These are phyloP conservation scores for Sandelia bainsii DNA, from an alignment of 2,797 vertebrate species.

Conservation along the genomic window DNA sequence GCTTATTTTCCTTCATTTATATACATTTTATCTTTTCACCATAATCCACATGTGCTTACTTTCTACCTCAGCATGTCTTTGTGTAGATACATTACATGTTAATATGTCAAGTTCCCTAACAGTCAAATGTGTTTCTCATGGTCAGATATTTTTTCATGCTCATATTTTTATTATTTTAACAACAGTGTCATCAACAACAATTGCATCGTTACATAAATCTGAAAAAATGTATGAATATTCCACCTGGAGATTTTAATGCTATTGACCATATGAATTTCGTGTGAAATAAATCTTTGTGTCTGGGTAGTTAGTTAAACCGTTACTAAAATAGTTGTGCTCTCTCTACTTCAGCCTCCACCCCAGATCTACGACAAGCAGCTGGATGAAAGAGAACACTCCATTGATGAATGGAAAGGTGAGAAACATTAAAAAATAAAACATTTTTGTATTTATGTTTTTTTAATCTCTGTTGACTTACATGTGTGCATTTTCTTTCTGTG, in stretches of 20 bases:
- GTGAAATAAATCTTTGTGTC: neutral
- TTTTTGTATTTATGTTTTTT: no score
- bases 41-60: slow-evolving; percentile 24
- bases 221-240: neutral
- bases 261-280: neutral
- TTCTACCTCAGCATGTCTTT: slow-evolving; percentile 33
- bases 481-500: no score
- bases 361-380: slow-evolving; percentile 98
- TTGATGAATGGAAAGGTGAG: slow-evolving; percentile 99
- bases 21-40: slow-evolving; percentile 13
- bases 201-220: neutral
- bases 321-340: slow-evolving; percentile 29
- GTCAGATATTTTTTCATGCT: slow-evolving; percentile 3
- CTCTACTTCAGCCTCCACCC: slow-evolving; percentile 91
- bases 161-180: slow-evolving; percentile 18
- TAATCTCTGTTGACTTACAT: no score
- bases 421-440: neutral
- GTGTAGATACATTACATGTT: slow-evolving; percentile 7
- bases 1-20: slow-evolving; percentile 26
- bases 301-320: neutral
- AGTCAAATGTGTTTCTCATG: neutral
- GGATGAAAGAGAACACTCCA: slow-evolving; percentile 99
- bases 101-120: neutral
- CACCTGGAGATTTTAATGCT: slow-evolving; percentile 3
- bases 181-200: neutral